Conservation (phyloP, 2,888 invertebrate genomes). For the Drosophila nr. perissopoda region DNA sequence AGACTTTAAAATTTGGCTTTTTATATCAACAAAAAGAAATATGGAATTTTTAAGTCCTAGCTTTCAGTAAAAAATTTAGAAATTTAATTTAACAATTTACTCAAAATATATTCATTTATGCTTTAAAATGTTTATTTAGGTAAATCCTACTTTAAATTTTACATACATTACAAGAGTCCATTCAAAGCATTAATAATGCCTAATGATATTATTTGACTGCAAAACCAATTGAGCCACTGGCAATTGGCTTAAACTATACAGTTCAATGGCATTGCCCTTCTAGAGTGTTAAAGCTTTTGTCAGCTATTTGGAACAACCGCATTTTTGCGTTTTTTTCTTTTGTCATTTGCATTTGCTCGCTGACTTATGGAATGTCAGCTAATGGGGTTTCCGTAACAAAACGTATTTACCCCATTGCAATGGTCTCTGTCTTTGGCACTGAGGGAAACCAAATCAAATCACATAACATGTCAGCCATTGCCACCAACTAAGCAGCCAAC, state of each 20-base stretch:
- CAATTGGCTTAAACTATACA: constrained; percentile 1
- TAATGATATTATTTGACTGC: not conserved
- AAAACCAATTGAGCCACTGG: not conserved
- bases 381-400: constrained; percentile 73
- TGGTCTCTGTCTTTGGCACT: constrained; percentile 27
- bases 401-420: constrained; percentile 62
- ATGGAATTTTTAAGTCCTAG: not conserved
- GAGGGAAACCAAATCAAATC: constrained; percentile 69
- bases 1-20: not conserved
- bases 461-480: constrained; percentile 67
- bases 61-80: not conserved
- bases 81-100: not conserved
- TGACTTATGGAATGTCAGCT: constrained; percentile 70
- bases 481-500: constrained; percentile 26
- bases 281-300: constrained; percentile 17
- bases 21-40: not conserved
- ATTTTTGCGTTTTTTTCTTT: constrained; percentile 22
- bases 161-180: not conserved
- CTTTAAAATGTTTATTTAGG: not conserved
- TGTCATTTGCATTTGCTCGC: constrained; percentile 46
- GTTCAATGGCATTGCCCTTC: constrained; percentile 27
- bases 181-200: not conserved
- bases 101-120: not conserved
- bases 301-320: constrained; percentile 37
- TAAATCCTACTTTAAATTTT: not conserved